Evolutionary conservation across 2,888 invertebrate species (phyloP), one percentile per base, ranked within the genome.

Genomic region (Abrostola tripartita): DNA sequence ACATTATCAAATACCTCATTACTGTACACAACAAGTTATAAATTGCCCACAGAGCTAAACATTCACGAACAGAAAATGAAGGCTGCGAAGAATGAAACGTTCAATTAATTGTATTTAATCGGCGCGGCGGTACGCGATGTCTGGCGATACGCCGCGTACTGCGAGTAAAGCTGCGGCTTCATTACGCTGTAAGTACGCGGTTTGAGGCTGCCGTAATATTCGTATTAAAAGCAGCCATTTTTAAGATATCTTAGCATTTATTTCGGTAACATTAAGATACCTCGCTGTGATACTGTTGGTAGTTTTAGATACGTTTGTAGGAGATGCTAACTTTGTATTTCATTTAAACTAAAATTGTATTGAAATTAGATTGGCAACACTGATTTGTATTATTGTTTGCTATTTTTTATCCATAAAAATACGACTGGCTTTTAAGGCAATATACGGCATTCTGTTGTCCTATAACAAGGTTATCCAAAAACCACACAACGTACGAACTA

Each of bases 81-180:
- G 36, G 38, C 10, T 10, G 41, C n/a, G 24, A 47, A 47, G 7
- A 37, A 53, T 10, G 0, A 56, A 53, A 55, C 35, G 5, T 68
- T 52, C n/a, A 38, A 60, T 52, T n/a, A 56, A 58, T 41, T 58
- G 42, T 49, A 35, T 63, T 40, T 50, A 61, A 61, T 35, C 44
- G 44, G 41, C 5, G 24, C 24, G 6, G 38, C 35, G 37, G 11
- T 37, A 24, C 37, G 52, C 42, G 12, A 35, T 36, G 41, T 57
- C 53, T 72, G 14, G 12, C 36, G 44, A 53, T 53, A 72, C 68
- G 71, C 51, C 11, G 68, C 56, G 50, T 50, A 60, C 52, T 47
- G 37, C 12, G 11, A 11, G 49, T 55, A 52, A 73, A 56, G 47
- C 56, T 42, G 41, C 44, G 54, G 44, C 44, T 58, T 69, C 55